Percentiles rank a stretch among this genome's conserved stretches.
phyloP scores from a whole-genome alignment of 2,888 invertebrate species.

The Drosophila emarginata region DNA sequence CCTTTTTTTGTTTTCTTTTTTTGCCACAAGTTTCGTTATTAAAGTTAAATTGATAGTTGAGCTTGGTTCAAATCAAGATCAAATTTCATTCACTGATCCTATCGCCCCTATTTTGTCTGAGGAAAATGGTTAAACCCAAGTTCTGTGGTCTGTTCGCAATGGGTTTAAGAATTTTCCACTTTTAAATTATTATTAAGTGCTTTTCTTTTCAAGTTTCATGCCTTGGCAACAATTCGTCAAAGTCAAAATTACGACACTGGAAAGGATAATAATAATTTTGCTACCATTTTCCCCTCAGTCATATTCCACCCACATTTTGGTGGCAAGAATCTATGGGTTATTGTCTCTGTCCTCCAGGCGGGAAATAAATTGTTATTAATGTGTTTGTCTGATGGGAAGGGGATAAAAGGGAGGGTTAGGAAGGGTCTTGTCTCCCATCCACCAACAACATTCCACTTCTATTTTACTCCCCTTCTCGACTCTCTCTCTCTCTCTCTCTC shows the following conservation, averaged over 20 bases:
- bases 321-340: slow-evolving; percentile 52
- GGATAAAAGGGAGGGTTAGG: no score
- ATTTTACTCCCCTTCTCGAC: neutral
- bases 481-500: neutral
- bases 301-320: slow-evolving; percentile 18
- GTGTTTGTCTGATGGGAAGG: slow-evolving; percentile 32
- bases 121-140: neutral
- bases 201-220: slow-evolving; percentile 56
- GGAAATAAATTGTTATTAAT: slow-evolving; percentile 75
- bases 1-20: neutral
- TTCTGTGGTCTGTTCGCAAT: no score
- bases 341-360: slow-evolving; percentile 39
- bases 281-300: neutral
- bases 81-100: neutral
- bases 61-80: neutral
- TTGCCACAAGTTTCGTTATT: neutral
- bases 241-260: slow-evolving; percentile 67
- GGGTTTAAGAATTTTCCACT: slow-evolving; percentile 5
- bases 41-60: slow-evolving; percentile 6
- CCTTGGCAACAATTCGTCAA: slow-evolving; percentile 67
- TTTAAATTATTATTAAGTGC: slow-evolving; percentile 68
- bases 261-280: slow-evolving; percentile 40
- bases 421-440: neutral
- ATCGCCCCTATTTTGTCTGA: no score
- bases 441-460: slow-evolving; percentile 16